Conservation (phyloP, 1,140 invertebrate genomes). For the Tetramorium alpestre region DNA sequence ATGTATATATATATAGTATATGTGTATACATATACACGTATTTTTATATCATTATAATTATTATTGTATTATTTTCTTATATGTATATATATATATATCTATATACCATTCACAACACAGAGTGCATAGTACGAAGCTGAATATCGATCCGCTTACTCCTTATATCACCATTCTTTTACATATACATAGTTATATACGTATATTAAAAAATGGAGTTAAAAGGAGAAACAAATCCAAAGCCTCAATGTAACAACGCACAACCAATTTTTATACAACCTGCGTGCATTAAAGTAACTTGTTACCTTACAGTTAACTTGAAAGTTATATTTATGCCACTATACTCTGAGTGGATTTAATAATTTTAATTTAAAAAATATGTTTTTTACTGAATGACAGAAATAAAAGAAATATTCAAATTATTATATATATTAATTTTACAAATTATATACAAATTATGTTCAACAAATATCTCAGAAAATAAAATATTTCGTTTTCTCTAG, state of each 20-base stretch:
- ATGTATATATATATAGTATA: slow-evolving; percentile 82
- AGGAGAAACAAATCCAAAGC: slow-evolving; percentile 76
- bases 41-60: slow-evolving; percentile 78
- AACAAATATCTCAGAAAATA: slow-evolving; percentile 13
- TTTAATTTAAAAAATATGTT: slow-evolving; percentile 38
- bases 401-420: slow-evolving; percentile 5
- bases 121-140: slow-evolving; percentile 86
- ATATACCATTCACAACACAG: slow-evolving; percentile 86
- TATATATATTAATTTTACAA: neutral
- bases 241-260: slow-evolving; percentile 84
- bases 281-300: slow-evolving; percentile 78
- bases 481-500: neutral
- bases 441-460: neutral
- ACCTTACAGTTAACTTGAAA: slow-evolving; percentile 66
- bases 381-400: slow-evolving; percentile 19
- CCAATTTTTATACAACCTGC: slow-evolving; percentile 85
- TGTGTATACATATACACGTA: slow-evolving; percentile 77
- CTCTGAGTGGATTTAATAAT: slow-evolving; percentile 62
- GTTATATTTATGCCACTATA: slow-evolving; percentile 30
- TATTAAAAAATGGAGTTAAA: slow-evolving; percentile 59
- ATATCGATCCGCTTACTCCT: slow-evolving; percentile 75
- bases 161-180: slow-evolving; percentile 62
- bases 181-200: slow-evolving; percentile 44
- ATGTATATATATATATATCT: slow-evolving; percentile 65
- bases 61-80: slow-evolving; percentile 73